Conservation (phyloP, 2,888 invertebrate species). For the Lithophane ornitopus region DNA sequence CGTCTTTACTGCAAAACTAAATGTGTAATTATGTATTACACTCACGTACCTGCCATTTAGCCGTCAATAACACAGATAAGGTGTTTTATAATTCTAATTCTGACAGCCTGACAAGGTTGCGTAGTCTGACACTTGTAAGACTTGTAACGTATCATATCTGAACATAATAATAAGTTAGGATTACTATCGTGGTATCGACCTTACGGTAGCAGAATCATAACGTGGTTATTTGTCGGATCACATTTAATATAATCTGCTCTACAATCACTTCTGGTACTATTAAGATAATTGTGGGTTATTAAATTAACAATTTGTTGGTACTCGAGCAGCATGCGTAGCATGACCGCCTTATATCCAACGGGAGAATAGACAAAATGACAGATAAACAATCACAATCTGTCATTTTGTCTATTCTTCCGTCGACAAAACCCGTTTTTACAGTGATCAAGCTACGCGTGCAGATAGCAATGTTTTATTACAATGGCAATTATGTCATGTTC, state of each 20-base stretch:
- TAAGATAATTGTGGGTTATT: conserved; percentile 61
- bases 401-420: too few relatives aligned
- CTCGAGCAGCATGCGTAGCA: not conserved
- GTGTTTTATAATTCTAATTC: conserved; percentile 65
- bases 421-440: too few relatives aligned
- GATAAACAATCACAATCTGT: too few relatives aligned
- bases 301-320: conserved; percentile 43
- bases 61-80: conserved; percentile 67
- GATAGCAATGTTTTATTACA: conserved; percentile 28
- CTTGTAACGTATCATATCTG: conserved; percentile 34
- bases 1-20: not conserved
- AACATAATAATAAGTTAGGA: conserved; percentile 52
- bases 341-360: too few relatives aligned
- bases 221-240: conserved; percentile 51
- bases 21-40: conserved; percentile 36
- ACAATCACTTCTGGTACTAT: conserved; percentile 60
- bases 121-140: conserved; percentile 37
- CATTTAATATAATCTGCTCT: conserved; percentile 54
- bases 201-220: conserved; percentile 54
- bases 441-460: not conserved
- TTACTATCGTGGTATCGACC: conserved; percentile 53
- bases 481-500: conserved; percentile 10
- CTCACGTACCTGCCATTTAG: conserved; percentile 66
- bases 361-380: too few relatives aligned
- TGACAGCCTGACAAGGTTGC: conserved; percentile 59